These are phyloP conservation scores for Neoitamus cyanurus DNA, from an alignment of 2,888 invertebrate species.

Conservation along the genomic window DNA sequence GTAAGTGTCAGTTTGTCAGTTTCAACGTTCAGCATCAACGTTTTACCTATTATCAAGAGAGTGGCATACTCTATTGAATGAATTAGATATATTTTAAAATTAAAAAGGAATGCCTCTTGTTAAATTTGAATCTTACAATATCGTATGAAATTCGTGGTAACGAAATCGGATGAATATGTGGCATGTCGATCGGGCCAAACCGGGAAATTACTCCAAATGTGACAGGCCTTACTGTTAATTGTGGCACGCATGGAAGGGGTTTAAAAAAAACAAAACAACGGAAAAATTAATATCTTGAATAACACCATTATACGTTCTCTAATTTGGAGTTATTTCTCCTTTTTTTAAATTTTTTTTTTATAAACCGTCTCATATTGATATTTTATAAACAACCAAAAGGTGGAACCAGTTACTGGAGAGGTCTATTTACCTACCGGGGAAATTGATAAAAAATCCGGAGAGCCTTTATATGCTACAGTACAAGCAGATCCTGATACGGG, in stretches of 20 bases:
- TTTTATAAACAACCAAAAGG: background rate
- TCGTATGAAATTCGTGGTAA: too few relatives aligned
- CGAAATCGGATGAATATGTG: too few relatives aligned
- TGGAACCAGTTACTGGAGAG: background rate
- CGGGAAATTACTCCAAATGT: too few relatives aligned
- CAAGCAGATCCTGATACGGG: conserved; percentile 78
- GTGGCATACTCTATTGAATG: background rate
- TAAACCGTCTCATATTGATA: background rate
- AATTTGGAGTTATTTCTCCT: background rate
- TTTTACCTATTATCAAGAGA: background rate
- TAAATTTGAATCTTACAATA: too few relatives aligned
- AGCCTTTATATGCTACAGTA: conserved; percentile 75
- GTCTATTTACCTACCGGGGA: conserved; percentile 74
- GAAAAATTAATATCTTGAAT: too few relatives aligned
- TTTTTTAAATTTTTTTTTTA: background rate
- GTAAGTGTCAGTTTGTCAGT: background rate
- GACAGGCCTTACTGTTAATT: too few relatives aligned
- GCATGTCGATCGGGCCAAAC: too few relatives aligned
- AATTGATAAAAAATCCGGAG: conserved; percentile 74
- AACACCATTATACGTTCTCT: background rate
- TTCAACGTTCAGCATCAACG: background rate
- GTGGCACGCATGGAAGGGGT: too few relatives aligned
- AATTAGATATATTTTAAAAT: background rate
- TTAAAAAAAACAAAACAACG: too few relatives aligned
- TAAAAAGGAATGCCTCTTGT: too few relatives aligned